A percentile compares a stretch with the other conserved stretches of the same genome.
phyloP scores from a whole-genome alignment of 2,888 invertebrate genomes.

The Coleophora deauratella region DNA sequence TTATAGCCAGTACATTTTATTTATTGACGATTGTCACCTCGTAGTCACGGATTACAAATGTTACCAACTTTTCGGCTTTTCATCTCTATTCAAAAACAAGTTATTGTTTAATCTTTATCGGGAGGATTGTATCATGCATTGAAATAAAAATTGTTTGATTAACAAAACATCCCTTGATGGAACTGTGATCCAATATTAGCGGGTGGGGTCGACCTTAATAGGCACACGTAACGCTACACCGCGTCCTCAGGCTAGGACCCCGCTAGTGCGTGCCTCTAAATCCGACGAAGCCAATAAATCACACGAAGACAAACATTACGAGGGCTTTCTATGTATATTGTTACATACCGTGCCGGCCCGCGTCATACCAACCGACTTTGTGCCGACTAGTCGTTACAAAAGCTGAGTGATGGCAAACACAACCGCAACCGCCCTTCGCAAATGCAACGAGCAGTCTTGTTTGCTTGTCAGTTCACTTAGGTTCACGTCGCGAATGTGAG shows the following conservation, averaged over 20 bases:
- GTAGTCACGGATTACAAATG: no score
- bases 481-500: constrained; percentile 9
- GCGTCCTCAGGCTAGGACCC: constrained; percentile 26
- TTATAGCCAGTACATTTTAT: no score
- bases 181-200: constrained; percentile 27
- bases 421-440: constrained; percentile 6
- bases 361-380: constrained; percentile 16
- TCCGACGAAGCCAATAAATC: constrained; percentile 73
- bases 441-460: neutral
- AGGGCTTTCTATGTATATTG: constrained; percentile 62
- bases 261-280: constrained; percentile 61
- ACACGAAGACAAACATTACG: constrained; percentile 71
- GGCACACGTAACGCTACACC: constrained; percentile 58
- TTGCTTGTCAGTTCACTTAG: constrained; percentile 14
- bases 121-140: no score
- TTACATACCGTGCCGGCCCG: constrained; percentile 45
- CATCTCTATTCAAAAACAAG: no score
- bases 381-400: constrained; percentile 47
- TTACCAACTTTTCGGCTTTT: no score
- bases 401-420: constrained; percentile 52
- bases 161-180: constrained; percentile 27
- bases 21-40: no score
- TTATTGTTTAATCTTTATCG: constrained; percentile 15
- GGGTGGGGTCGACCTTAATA: constrained; percentile 40
- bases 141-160: constrained; percentile 26